Base-by-base conservation (phyloP, 2,888 invertebrate genomes). In the Caenorhabditis parvicauda region DNA sequence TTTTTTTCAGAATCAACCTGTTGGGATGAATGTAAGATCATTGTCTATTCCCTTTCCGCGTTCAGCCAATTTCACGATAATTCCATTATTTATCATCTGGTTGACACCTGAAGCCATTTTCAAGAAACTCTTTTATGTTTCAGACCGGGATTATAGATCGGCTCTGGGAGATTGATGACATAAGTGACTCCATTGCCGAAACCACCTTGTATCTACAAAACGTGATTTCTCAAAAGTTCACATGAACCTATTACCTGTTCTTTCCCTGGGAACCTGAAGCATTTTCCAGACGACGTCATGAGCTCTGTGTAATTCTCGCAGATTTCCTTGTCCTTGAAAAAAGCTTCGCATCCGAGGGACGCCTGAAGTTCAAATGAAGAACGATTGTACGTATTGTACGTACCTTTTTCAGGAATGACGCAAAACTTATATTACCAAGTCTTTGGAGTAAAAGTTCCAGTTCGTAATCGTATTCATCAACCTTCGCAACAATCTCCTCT, bases 41-140 rank as follows among this genome's bases (percentile, higher is more conserved):
- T 64, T 67, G 56, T 68, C 74, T 44, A 74, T 67, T 43, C 72
- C 75, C 19, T 59, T 72, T 1, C 62, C 67, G 6, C 51, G 49
- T 32, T 72, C 76, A 4, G 72, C 77, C 14, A 79, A 50, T 47
- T 79, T 79, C 6, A 79, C 62, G 5, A 66, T 66, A 9, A 79
- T 66, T 22, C 79, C 79, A 55, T 78, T 73, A 57, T 74, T 75
- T 9, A 72, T 64, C 59, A 75, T 67, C 46, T 79, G 75, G 54
- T 74, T 74, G 19, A 64, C 54, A 19, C 67, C 60, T 47, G 22
- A 25, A 2, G 22, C 19, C 5, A 38, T 4, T 17, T 49, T 27
- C 9, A 39, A 39, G 28, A 51, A 51, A 42, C 12, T 45, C 6
- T 35, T 14, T 21, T 47, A n/a, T n/a, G n/a, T n/a, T n/a, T n/a